Percentiles rank a stretch among this genome's conserved stretches.
These are phyloP conservation scores for Drosophila nr. fundita DNA, from an alignment of 2,888 invertebrate species.

Conservation along the genomic window DNA sequence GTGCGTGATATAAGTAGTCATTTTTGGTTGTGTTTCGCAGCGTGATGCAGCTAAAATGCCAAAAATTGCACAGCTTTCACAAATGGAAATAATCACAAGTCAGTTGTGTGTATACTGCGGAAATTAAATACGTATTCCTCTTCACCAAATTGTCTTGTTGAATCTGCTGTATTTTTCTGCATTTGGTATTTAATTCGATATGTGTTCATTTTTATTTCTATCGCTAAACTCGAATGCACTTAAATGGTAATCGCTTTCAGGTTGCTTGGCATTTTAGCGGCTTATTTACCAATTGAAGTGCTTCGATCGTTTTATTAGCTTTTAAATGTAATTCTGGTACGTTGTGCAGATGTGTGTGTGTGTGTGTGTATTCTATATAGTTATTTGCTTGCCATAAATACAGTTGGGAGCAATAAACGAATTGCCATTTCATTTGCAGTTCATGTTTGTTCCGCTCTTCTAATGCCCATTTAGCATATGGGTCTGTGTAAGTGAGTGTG, in stretches of 20 bases:
- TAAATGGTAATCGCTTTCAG: conserved; percentile 34
- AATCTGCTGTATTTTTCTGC: background rate
- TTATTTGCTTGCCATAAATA: conserved; percentile 74
- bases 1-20: conserved; percentile 6
- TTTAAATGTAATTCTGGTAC: conserved; percentile 71
- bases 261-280: conserved; percentile 33
- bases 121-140: conserved; percentile 44
- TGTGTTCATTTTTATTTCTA: conserved; percentile 3
- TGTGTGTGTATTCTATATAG: conserved; percentile 37
- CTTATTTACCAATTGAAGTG: conserved; percentile 53
- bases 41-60: conserved; percentile 36
- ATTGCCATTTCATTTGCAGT: conserved; percentile 79
- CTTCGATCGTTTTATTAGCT: conserved; percentile 56
- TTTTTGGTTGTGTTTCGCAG: conserved; percentile 32
- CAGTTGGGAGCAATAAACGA: conserved; percentile 66
- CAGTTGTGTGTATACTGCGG: conserved; percentile 52
- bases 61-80: conserved; percentile 38
- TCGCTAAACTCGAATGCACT: conserved; percentile 17
- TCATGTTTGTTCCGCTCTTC: conserved; percentile 41
- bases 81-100: conserved; percentile 65
- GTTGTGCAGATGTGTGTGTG: conserved; percentile 63
- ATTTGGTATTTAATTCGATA: conserved; percentile 5
- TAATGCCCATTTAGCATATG: conserved; percentile 65
- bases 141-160: background rate
- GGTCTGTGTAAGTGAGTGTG: conserved; percentile 21